A percentile compares a stretch with the other conserved stretches of the same genome.
Evolutionary conservation across 2,888 invertebrate genomes (phyloP).

Genomic region (Cephus runcator): DNA sequence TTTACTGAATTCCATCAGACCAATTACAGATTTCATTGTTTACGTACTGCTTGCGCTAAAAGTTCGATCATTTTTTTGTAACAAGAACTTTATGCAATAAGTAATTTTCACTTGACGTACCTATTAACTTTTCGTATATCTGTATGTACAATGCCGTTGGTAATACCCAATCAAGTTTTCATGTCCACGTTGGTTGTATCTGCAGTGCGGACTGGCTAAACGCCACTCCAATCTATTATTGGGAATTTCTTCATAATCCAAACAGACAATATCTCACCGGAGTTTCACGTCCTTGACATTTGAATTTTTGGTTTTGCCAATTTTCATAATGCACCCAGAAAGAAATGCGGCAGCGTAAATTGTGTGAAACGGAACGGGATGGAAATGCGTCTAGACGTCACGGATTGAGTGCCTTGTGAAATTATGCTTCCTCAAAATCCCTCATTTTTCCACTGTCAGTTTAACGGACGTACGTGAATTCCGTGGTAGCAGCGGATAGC

Average conservation of each 20-base stretch:
- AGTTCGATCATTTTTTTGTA: background rate
- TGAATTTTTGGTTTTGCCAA: background rate
- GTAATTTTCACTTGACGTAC: constrained; percentile 13
- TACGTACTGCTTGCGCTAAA: background rate
- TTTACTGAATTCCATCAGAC: constrained; percentile 60
- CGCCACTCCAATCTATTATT: background rate
- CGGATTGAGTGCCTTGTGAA: background rate
- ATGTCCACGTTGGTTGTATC: background rate
- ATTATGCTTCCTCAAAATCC: background rate
- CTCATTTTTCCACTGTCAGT: background rate
- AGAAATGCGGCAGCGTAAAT: background rate
- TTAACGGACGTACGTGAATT: background rate
- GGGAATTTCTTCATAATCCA: background rate
- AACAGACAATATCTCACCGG: background rate
- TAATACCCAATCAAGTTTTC: background rate
- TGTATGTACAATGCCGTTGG: background rate
- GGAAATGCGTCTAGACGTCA: background rate
- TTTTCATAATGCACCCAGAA: background rate
- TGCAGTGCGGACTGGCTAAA: background rate
- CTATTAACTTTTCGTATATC: background rate
- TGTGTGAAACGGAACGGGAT: background rate
- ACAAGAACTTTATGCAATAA: background rate
- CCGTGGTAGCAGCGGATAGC: background rate
- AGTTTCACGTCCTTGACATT: background rate
- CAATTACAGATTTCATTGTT: constrained; percentile 33